Percentiles rank a stretch among this genome's conserved stretches.
Conservation (phyloP, 2,113 vertebrate genomes). For the Microtus ochrogaster region DNA sequence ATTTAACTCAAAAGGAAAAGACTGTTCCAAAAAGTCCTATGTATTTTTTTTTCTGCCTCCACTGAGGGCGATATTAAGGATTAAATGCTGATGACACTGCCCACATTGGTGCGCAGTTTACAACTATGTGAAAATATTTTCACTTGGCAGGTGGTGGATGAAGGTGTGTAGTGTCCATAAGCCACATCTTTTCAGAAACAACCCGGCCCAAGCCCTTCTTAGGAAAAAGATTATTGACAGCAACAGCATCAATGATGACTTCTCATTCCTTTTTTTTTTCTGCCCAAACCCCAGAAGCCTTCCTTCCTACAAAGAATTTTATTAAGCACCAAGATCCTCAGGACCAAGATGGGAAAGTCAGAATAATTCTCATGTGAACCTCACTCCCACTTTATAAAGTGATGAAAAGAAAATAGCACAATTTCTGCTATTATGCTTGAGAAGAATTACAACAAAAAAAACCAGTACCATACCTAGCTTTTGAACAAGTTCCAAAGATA, state of each 20-base stretch:
- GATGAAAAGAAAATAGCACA: not conserved
- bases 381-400: not conserved
- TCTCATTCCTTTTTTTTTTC: not conserved
- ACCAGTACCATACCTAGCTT: not conserved
- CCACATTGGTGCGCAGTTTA: not conserved
- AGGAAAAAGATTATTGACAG: not conserved
- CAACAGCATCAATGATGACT: not conserved
- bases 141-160: not conserved
- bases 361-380: not conserved
- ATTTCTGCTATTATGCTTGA: not conserved
- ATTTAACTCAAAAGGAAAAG: not conserved
- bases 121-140: not conserved
- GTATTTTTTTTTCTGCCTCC: not conserved
- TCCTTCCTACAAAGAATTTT: not conserved
- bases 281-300: not conserved
- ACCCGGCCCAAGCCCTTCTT: not conserved
- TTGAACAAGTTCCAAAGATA: not conserved
- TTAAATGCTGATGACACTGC: not conserved
- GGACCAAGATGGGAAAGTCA: not conserved
- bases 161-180: not conserved
- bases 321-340: not conserved
- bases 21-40: not conserved
- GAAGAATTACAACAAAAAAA: slow-evolving; percentile 51
- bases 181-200: not conserved
- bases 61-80: not conserved